Evolutionary conservation across 2,797 vertebrate genomes (phyloP), one percentile per base, ranked within the genome.

Genomic region (Phrynocephalus guinanensis): DNA sequence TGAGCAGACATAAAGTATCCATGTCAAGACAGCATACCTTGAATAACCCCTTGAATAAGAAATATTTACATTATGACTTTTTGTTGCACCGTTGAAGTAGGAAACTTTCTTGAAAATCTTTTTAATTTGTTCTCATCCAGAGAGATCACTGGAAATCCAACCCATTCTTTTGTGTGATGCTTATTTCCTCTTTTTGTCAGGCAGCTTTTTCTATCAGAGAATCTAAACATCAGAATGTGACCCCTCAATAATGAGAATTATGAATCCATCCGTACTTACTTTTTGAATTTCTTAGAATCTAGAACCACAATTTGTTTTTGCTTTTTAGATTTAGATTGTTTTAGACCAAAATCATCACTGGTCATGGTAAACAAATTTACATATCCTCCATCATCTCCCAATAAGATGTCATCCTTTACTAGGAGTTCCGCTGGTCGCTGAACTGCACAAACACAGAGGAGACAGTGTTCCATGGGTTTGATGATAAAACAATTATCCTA

Each of bases 311-410:
- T 87, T 1, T 95, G 92, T 78, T 88, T 66, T n/a, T 88, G 91
- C 22, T 94, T 96, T 86, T 88, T 94, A 0, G 72, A 18, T 91
- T 95, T 96, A 73, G 87, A 70, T 77, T 95, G 93, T 63, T 94
- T 95, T 52, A 96, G 81, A 84, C 94, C 92, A 56, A 97, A 96
- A 70, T 95, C 92, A 63, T 97, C 94, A 50, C 79, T 94, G 9
- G 91, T 96, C 73, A 97, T 16, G 9, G 95, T 94, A 92, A 96
- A 95, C 56, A 91, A 93, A 70, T 82, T 95, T 80, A 97, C 94
- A 78, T 93, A 96, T 78, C 96, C 96, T 7, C 94, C 96, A 48
- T 97, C 94, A 83, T 97, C 96, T 70, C 96, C 96, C 70, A 97
- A 86, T 82, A 97, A 93, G 72, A 97, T 92, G 48, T 93, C 95